Conservation (phyloP, 2,113 vertebrate species). For the Chlorocebus sabaeus region DNA sequence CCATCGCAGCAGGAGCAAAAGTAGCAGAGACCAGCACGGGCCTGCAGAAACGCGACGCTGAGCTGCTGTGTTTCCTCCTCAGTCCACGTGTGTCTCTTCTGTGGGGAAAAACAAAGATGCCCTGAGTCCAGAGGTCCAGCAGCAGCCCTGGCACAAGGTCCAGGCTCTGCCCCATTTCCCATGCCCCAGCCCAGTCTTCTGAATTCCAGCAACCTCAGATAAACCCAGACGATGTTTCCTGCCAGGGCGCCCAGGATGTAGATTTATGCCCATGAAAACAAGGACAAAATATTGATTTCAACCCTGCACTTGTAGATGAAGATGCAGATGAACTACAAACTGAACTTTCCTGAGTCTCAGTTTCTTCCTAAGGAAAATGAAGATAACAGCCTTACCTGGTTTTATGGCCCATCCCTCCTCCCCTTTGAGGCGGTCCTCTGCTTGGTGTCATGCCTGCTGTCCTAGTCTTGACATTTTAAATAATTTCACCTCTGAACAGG, state of each 20-base stretch:
- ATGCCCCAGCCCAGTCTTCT: no score
- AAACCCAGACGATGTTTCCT: background rate
- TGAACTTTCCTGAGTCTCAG: background rate
- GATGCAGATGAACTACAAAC: background rate
- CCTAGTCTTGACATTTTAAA: background rate
- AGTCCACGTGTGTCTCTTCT: background rate
- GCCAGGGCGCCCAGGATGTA: background rate
- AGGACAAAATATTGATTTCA: background rate
- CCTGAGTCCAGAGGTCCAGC: background rate
- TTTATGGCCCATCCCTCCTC: background rate
- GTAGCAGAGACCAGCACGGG: no score
- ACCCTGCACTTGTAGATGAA: background rate
- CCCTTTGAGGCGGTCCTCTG: background rate
- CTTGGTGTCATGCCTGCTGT: no score
- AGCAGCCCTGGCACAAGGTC: background rate
- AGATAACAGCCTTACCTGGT: background rate
- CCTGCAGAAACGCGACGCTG: background rate
- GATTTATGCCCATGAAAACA: background rate
- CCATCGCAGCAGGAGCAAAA: accelerated
- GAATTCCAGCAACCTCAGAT: background rate
- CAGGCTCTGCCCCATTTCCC: no score
- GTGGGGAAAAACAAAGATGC: background rate
- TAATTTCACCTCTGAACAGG: background rate
- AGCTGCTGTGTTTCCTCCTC: background rate
- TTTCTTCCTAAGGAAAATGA: background rate